Evolutionary conservation across 2,797 vertebrate species (phyloP).

Genomic region (Fratercula arctica): DNA sequence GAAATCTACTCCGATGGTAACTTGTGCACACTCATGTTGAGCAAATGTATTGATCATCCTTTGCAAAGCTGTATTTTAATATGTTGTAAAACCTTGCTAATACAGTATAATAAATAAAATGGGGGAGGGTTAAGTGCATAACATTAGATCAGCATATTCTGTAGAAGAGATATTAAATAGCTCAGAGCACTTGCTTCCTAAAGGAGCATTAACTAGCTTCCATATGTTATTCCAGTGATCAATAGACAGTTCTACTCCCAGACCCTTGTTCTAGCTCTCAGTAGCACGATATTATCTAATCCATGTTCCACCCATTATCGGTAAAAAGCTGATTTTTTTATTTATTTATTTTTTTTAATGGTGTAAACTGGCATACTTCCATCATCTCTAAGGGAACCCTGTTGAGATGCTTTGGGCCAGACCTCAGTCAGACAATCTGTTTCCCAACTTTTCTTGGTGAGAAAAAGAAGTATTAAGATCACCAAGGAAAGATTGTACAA

Average conservation of each 20-base stretch:
- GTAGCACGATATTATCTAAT: neutral
- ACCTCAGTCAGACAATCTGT: neutral
- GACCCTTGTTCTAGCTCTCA: neutral
- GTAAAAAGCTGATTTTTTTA: neutral
- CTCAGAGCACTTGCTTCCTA: neutral
- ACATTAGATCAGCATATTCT: constrained; percentile 20
- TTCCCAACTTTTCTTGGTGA: neutral
- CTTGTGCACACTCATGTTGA: neutral
- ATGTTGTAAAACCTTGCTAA: constrained; percentile 22
- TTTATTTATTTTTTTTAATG: no score
- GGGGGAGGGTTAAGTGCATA: neutral
- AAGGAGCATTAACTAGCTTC: constrained; percentile 3
- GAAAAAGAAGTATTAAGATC: neutral
- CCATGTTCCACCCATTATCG: neutral
- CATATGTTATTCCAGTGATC: constrained; percentile 2
- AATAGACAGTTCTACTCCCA: constrained; percentile 1
- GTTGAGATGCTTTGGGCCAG: neutral
- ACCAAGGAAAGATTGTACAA: neutral
- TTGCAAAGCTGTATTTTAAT: constrained; percentile 7
- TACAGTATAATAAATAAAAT: constrained; percentile 40
- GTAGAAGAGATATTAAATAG: constrained; percentile 2
- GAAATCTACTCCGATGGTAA: neutral
- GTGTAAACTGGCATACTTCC: neutral
- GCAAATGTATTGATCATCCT: constrained; percentile 16
- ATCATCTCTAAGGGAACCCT: rapidly evolving